Base-by-base conservation (phyloP, 2,797 vertebrate species). In the Myotis pilosus region DNA sequence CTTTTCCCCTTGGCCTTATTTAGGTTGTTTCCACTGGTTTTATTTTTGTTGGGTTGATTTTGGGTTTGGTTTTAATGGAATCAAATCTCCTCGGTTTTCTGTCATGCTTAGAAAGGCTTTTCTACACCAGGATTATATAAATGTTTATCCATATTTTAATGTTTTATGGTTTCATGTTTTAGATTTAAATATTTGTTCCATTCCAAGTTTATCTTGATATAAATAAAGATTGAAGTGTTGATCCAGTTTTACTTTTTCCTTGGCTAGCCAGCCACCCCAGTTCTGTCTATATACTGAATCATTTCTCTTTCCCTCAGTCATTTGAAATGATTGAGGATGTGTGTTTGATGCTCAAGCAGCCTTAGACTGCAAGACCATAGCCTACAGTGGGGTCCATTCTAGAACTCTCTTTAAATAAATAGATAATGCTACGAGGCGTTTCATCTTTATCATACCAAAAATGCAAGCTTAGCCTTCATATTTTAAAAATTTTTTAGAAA, bases 401-500 rank as follows among this genome's bases (percentile, higher is more conserved):
- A 68, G 47, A 88, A 75, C 23, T n/a, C 41, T 87, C 53, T 74
- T 49, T 38, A 76, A 64, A 25, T 79, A 91, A 84, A 89, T 64
- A 20, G 8, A 2, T 78, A 62, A 72, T 53, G n/a, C 47, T 71
- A 1, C 23, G 41, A 92, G 11, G 15, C 9, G 5, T 51, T 84
- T 78, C n/a, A 68, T 57, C 53, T 44, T 92, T 25, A 38, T 93
- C 44, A 82, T 15, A 33, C 28, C 13, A 93, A 80, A 92, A 78
- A 68, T 75, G 69, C 0, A 23, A 75, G 22, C 30, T 86, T 87
- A 87, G 16, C 36, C n/a, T 91, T 95, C 66, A 33, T 87, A 66
- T 72, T 76, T 91, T 33, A 91, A 91, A 94, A 51, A 47, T 55
- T 83, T 74, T 74, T 79, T 53, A 94, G 75, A 96, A 93, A 74